A percentile compares a stretch with the other conserved stretches of the same genome.
These are phyloP conservation scores for Onychostoma macrolepis DNA, from an alignment of 2,113 vertebrate species.

Conservation along the genomic window DNA sequence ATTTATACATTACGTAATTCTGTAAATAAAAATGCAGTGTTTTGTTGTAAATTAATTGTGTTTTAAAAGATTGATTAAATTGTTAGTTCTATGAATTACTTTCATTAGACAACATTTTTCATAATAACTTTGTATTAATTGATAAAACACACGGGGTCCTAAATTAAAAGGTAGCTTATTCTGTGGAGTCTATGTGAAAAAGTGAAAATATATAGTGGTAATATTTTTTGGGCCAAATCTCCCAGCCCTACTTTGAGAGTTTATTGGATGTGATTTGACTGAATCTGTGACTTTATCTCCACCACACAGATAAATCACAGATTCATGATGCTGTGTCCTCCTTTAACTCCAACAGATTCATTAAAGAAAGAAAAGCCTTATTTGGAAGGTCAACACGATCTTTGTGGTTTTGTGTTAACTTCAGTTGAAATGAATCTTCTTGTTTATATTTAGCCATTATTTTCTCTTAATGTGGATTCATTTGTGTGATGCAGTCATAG, in stretches of 20 bases:
- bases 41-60: neutral
- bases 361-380: neutral
- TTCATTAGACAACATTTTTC: neutral
- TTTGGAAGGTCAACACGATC: neutral
- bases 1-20: too few species aligned
- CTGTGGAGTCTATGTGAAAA: neutral
- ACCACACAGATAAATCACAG: too few species aligned
- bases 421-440: neutral
- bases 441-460: neutral
- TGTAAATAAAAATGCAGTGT: neutral
- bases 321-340: neutral
- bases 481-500: neutral
- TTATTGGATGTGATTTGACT: neutral
- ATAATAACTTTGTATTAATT: neutral
- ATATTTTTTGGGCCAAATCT: neutral
- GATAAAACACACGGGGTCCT: too few species aligned
- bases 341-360: neutral
- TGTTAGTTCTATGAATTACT: neutral
- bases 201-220: neutral
- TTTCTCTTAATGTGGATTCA: neutral
- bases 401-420: neutral
- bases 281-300: neutral
- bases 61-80: neutral
- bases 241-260: neutral
- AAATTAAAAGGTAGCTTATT: neutral